Percentiles rank a stretch among this genome's conserved stretches.
phyloP scores from a whole-genome alignment of 2,797 vertebrate genomes.

The Meda fulgida region DNA sequence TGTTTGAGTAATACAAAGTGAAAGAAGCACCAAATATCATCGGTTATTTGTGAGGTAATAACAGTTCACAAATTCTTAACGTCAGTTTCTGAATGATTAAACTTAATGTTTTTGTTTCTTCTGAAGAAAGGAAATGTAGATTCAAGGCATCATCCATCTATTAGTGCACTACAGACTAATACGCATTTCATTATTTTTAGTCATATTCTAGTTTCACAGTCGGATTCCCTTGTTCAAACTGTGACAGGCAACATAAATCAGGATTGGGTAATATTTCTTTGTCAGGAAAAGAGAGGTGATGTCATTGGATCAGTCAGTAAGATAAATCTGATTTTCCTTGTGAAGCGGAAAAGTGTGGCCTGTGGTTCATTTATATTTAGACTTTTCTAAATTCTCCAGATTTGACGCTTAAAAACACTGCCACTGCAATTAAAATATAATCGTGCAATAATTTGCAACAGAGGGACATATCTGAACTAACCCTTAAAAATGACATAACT shows the following conservation, averaged over 20 bases:
- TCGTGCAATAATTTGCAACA: background rate
- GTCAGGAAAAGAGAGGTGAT: conserved; percentile 33
- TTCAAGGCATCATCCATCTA: conserved; percentile 4
- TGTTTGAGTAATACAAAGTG: conserved; percentile 34
- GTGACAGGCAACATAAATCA: conserved; percentile 33
- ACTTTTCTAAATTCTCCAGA: background rate
- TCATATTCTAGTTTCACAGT: conserved; percentile 2
- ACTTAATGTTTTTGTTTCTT: conserved; percentile 27
- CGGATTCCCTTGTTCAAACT: conserved; percentile 28
- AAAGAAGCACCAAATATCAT: conserved; percentile 37
- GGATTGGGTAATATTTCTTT: conserved; percentile 37
- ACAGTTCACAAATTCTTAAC: conserved; percentile 34
- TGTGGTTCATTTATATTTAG: conserved; percentile 34
- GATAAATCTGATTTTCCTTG: conserved; percentile 22
- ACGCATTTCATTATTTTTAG: background rate
- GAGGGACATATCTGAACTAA: background rate
- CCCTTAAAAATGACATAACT: background rate
- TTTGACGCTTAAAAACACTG: background rate
- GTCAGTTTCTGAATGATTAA: conserved; percentile 6
- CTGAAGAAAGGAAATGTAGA: background rate
- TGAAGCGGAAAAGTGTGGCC: conserved; percentile 35
- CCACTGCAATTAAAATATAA: background rate
- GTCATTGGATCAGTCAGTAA: conserved; percentile 37
- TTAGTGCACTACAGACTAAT: background rate
- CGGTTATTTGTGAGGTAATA: conserved; percentile 14